phyloP scores from a whole-genome alignment of 2,888 invertebrate species.

The Tenthredo livida region DNA sequence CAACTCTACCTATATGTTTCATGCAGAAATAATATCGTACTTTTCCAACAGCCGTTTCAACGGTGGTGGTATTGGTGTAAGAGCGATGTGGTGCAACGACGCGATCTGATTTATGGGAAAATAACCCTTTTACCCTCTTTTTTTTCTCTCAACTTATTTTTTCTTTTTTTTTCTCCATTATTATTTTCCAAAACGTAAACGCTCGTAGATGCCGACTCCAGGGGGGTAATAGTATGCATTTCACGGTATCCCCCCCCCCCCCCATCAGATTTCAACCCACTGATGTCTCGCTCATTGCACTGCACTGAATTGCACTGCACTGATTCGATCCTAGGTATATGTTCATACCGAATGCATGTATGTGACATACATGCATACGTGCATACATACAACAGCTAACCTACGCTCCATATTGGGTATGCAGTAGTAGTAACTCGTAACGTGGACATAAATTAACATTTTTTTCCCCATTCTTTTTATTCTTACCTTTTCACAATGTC shows the following conservation, averaged over 20 bases:
- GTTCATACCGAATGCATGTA: too few relatives aligned
- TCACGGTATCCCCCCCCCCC: not conserved
- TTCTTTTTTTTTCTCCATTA: slow-evolving; percentile 61
- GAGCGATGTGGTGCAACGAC: not conserved
- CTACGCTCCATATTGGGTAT: too few relatives aligned
- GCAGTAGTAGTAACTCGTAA: not conserved
- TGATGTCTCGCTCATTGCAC: not conserved
- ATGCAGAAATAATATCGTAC: not conserved
- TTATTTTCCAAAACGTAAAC: slow-evolving; percentile 22
- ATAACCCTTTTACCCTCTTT: slow-evolving; percentile 59
- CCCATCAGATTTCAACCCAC: not conserved
- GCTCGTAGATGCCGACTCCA: not conserved
- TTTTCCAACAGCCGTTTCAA: not conserved
- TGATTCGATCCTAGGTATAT: not conserved
- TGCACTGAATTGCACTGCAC: not conserved
- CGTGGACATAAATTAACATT: slow-evolving; percentile 38
- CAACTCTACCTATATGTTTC: not conserved
- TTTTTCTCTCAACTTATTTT: not conserved
- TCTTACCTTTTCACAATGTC: not conserved
- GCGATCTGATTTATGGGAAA: slow-evolving; percentile 68
- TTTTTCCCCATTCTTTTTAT: not conserved
- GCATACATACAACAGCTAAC: too few relatives aligned
- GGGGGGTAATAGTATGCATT: slow-evolving; percentile 48
- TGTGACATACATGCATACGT: too few relatives aligned
- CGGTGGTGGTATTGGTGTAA: not conserved